Percentiles rank a stretch among this genome's conserved stretches.
phyloP scores from a whole-genome alignment of 1,140 invertebrate genomes.

The Drosophila murphyi region DNA sequence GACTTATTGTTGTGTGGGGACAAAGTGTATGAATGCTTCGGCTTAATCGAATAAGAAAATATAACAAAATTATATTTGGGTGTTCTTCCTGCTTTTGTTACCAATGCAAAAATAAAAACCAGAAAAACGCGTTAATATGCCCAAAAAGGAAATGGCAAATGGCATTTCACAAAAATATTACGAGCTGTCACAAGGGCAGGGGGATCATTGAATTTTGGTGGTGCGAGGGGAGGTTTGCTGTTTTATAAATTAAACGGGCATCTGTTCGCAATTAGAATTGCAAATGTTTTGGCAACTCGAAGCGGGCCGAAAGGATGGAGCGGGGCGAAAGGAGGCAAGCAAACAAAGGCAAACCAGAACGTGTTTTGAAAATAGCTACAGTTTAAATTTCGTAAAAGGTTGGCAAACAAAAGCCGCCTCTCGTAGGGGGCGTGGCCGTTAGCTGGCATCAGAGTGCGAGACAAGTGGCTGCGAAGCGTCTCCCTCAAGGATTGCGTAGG shows the following conservation, averaged over 20 bases:
- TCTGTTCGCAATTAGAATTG: slow-evolving; percentile 74
- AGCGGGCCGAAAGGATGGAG: slow-evolving; percentile 14
- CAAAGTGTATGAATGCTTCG: slow-evolving; percentile 24
- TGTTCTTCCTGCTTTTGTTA: slow-evolving; percentile 61
- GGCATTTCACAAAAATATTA: slow-evolving; percentile 44
- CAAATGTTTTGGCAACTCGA: slow-evolving; percentile 51
- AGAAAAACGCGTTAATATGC: slow-evolving; percentile 61
- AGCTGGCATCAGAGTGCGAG: slow-evolving; percentile 66
- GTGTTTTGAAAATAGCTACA: slow-evolving; percentile 63
- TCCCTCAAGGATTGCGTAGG: slow-evolving; percentile 28
- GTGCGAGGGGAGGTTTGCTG: neutral
- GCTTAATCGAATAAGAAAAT: slow-evolving; percentile 18
- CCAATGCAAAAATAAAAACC: slow-evolving; percentile 58
- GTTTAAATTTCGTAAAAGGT: slow-evolving; percentile 19
- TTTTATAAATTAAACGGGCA: slow-evolving; percentile 58
- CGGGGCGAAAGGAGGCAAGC: neutral
- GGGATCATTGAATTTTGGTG: neutral
- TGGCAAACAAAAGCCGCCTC: slow-evolving; percentile 7
- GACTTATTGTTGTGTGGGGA: too few species aligned
- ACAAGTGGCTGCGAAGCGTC: slow-evolving; percentile 52
- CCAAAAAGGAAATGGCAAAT: slow-evolving; percentile 40
- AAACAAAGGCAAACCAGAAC: slow-evolving; percentile 30
- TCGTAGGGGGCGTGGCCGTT: slow-evolving; percentile 51
- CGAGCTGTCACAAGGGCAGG: neutral
- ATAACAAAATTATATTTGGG: slow-evolving; percentile 21